Conservation (phyloP, 1,140 invertebrate species). For the Gryllus bimaculatus region DNA sequence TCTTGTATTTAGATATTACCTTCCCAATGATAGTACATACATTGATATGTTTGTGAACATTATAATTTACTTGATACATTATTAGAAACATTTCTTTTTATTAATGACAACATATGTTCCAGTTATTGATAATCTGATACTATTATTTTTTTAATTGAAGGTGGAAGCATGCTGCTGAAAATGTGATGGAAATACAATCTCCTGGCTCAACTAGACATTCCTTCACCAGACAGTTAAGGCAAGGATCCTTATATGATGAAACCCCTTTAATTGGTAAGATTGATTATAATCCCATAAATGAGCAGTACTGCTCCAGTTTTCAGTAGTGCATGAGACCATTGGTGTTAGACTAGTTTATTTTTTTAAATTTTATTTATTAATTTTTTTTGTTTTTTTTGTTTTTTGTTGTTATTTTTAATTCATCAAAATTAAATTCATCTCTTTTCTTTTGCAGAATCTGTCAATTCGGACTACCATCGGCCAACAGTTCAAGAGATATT, state of each 20-base stretch:
- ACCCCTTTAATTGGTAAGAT: constrained; percentile 36
- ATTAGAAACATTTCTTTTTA: too few relatives aligned
- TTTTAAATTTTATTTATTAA: too few relatives aligned
- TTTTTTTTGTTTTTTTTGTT: too few relatives aligned
- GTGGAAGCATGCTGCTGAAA: constrained; percentile 53
- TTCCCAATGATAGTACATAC: too few relatives aligned
- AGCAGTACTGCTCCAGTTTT: background rate
- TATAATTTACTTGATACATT: too few relatives aligned
- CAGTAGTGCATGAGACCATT: background rate
- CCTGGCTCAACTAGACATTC: constrained; percentile 39
- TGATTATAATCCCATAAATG: background rate
- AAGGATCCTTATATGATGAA: constrained; percentile 51
- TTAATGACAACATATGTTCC: too few relatives aligned
- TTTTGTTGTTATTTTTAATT: too few relatives aligned
- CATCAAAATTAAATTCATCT: background rate
- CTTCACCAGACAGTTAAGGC: constrained; percentile 38
- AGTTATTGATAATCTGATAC: too few relatives aligned
- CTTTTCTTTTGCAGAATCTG: constrained; percentile 31
- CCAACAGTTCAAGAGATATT: constrained; percentile 41
- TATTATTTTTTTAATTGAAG: constrained; percentile 26
- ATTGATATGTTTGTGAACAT: too few relatives aligned
- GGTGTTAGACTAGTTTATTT: too few relatives aligned
- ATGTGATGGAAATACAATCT: constrained; percentile 47
- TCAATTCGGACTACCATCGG: constrained; percentile 33
- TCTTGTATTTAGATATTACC: too few relatives aligned